A percentile compares a stretch with the other conserved stretches of the same genome.
phyloP scores from a whole-genome alignment of 2,113 vertebrate species.

The Hucho hucho region DNA sequence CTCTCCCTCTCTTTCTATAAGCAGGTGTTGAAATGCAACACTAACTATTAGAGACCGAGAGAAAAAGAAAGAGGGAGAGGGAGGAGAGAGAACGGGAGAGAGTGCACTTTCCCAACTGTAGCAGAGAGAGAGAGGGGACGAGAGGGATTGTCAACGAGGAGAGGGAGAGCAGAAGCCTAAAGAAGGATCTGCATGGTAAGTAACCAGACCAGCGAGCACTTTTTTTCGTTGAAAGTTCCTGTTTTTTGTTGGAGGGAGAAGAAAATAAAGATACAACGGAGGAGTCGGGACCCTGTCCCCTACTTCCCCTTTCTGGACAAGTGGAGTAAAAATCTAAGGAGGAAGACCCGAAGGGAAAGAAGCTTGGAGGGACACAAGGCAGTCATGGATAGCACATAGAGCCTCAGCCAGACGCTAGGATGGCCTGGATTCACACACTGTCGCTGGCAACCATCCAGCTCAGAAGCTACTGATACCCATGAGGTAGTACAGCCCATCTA shows the following conservation, averaged over 20 bases:
- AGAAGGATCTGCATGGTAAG: constrained; percentile 68
- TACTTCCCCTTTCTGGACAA: constrained; percentile 19
- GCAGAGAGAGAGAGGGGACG: constrained; percentile 8
- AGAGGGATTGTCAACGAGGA: constrained; percentile 26
- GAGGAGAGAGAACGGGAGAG: constrained; percentile 24
- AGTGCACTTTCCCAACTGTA: constrained; percentile 29
- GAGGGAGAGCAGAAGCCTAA: constrained; percentile 47
- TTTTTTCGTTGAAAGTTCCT: constrained; percentile 22
- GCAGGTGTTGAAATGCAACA: constrained; percentile 74
- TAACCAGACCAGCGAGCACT: constrained; percentile 48
- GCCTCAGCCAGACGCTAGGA: constrained; percentile 57
- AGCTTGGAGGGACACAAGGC: constrained; percentile 68
- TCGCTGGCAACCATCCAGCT: constrained; percentile 60
- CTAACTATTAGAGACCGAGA: constrained; percentile 66
- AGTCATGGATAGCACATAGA: constrained; percentile 68
- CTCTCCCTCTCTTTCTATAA: constrained; percentile 29
- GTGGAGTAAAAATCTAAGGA: constrained; percentile 5
- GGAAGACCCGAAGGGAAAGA: constrained; percentile 32
- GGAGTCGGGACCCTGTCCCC: constrained; percentile 11
- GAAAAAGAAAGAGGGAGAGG: constrained; percentile 48
- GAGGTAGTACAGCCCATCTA: constrained; percentile 59
- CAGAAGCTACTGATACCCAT: constrained; percentile 57
- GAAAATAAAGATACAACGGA: constrained; percentile 21
- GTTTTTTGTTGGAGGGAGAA: constrained; percentile 44
- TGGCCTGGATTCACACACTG: constrained; percentile 70